A percentile compares a stretch with the other conserved stretches of the same genome.
These are phyloP conservation scores for Tachyglossus aculeatus DNA, from an alignment of 2,797 vertebrate species.

Conservation along the genomic window DNA sequence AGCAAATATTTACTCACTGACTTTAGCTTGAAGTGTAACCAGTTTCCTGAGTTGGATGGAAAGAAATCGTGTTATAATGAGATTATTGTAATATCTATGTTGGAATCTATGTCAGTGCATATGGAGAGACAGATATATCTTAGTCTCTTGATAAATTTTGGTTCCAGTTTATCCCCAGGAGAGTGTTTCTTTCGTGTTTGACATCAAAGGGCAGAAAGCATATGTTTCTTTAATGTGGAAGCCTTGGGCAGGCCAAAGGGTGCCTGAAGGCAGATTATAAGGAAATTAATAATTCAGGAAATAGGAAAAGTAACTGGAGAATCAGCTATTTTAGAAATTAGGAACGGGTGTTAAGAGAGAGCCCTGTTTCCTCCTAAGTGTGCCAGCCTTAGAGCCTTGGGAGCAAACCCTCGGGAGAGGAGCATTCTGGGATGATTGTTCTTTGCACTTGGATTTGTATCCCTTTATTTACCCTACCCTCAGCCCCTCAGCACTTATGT, in stretches of 20 bases:
- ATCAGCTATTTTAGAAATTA: conserved; percentile 42
- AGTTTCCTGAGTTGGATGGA: not conserved
- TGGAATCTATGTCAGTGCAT: not conserved
- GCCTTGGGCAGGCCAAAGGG: conserved; percentile 41
- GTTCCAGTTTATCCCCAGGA: conserved; percentile 55
- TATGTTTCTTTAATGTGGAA: conserved; percentile 58
- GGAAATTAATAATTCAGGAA: conserved; percentile 61
- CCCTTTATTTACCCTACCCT: no score
- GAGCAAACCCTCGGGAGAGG: not conserved
- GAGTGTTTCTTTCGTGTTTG: conserved; percentile 55
- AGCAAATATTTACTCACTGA: conserved; percentile 26
- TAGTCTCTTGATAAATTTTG: conserved; percentile 52
- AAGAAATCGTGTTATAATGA: accelerated
- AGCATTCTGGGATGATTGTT: not conserved
- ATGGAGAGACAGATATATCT: not conserved
- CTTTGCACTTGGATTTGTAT: not conserved
- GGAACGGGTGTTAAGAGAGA: no score
- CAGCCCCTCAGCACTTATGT: no score
- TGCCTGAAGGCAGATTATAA: conserved; percentile 58
- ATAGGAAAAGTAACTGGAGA: conserved; percentile 22
- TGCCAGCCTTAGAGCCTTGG: not conserved
- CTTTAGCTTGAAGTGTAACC: not conserved
- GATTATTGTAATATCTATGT: not conserved
- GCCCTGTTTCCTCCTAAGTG: no score
- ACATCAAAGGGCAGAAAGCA: conserved; percentile 60